Evolutionary conservation across 1,140 invertebrate species (phyloP).

Genomic region (Mizuhopecten yessoensis): DNA sequence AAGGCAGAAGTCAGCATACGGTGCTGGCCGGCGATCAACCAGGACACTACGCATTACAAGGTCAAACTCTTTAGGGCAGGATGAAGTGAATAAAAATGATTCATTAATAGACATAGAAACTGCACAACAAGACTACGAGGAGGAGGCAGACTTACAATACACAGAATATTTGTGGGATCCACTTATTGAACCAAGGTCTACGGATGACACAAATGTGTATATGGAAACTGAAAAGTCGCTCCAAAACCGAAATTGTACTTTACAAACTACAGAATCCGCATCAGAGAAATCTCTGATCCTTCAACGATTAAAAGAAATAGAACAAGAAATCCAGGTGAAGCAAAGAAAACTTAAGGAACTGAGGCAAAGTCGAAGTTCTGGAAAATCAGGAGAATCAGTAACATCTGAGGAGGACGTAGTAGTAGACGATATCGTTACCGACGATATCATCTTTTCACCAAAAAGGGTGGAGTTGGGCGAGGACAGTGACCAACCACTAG

Average conservation of each 20-base stretch:
- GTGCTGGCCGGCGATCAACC: not conserved
- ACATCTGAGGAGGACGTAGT: not conserved
- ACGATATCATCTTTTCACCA: not conserved
- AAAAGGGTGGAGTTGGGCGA: not conserved
- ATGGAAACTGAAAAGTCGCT: not conserved
- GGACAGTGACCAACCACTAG: not conserved
- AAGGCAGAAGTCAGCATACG: not conserved
- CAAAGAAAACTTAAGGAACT: not conserved
- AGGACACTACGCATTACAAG: not conserved
- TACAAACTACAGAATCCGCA: not conserved
- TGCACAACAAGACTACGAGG: too few species aligned
- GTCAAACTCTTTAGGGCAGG: not conserved
- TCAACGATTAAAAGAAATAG: constrained; percentile 18
- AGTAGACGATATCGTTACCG: not conserved
- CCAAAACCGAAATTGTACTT: not conserved
- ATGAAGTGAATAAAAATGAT: not conserved
- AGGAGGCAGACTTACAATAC: not conserved
- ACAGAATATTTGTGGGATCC: not conserved
- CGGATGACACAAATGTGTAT: constrained; percentile 11
- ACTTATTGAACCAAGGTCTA: not conserved
- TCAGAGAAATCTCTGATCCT: not conserved
- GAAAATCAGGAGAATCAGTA: not conserved
- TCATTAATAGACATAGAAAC: too few species aligned
- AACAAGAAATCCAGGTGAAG: not conserved
- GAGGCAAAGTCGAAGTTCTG: not conserved